These are phyloP conservation scores for Polyodon spathula DNA, from an alignment of 2,113 vertebrate genomes.

Conservation along the genomic window DNA sequence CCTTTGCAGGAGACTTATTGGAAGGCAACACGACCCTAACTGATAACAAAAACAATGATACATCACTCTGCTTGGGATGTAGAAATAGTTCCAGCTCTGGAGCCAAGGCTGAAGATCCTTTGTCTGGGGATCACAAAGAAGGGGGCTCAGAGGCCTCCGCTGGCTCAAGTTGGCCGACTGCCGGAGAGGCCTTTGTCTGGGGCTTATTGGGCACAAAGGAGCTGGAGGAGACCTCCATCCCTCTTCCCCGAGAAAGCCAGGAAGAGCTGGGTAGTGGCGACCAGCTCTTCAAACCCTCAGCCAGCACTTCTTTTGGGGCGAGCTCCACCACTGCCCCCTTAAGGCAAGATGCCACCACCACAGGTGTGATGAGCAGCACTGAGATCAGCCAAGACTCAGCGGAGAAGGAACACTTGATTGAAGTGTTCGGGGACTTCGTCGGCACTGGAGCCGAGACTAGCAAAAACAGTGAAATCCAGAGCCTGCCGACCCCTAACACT, in stretches of 20 bases:
- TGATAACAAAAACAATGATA: slow-evolving; percentile 30
- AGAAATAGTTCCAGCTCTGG: slow-evolving; percentile 11
- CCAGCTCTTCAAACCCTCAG: too few relatives aligned
- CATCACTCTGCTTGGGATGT: slow-evolving; percentile 37
- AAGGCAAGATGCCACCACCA: slow-evolving; percentile 24
- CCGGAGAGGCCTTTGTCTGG: slow-evolving; percentile 25
- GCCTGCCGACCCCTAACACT: too few relatives aligned
- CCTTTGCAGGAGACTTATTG: slow-evolving; percentile 29
- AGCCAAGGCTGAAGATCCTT: too few relatives aligned
- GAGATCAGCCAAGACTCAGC: slow-evolving; percentile 47
- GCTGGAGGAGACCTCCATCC: slow-evolving; percentile 32
- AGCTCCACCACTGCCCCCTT: slow-evolving; percentile 5
- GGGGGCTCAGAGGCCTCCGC: too few relatives aligned
- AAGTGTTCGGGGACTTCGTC: slow-evolving; percentile 10
- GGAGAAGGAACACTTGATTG: slow-evolving; percentile 48
- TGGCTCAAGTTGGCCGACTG: neutral
- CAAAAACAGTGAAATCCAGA: too few relatives aligned
- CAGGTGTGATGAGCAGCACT: neutral
- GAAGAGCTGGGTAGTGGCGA: slow-evolving; percentile 68
- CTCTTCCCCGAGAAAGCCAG: slow-evolving; percentile 38
- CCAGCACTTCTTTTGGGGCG: slow-evolving; percentile 20
- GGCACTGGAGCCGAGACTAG: too few relatives aligned
- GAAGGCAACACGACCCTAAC: slow-evolving; percentile 36
- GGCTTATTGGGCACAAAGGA: slow-evolving; percentile 24
- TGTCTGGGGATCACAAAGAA: too few relatives aligned